phyloP scores from a whole-genome alignment of 2,797 vertebrate species.

The Myotis daubentonii region DNA sequence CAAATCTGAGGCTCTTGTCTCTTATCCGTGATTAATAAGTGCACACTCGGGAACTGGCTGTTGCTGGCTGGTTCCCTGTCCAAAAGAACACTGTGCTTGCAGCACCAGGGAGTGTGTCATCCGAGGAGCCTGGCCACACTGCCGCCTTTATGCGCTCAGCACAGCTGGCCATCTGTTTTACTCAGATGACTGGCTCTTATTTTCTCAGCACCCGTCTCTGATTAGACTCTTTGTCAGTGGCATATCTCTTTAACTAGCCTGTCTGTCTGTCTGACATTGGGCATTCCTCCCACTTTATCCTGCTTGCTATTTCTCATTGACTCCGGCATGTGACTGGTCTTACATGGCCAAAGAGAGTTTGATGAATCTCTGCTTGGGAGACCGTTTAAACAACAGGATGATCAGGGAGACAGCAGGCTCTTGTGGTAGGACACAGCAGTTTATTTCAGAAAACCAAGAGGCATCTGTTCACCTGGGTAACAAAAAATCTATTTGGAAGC shows the following conservation, averaged over 20 bases:
- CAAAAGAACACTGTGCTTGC: not conserved
- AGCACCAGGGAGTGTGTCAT: not conserved
- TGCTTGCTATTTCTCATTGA: not conserved
- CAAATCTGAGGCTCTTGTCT: not conserved
- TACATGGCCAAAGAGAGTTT: not conserved
- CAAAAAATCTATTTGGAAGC: not conserved
- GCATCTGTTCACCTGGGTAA: conserved; percentile 38
- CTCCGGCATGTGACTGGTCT: not conserved
- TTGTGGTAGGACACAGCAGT: not conserved
- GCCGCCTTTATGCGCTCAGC: not conserved
- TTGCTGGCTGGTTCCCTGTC: not conserved
- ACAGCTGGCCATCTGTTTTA: not conserved
- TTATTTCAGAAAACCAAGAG: conserved; percentile 55
- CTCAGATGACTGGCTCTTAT: not conserved
- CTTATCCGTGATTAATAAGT: not conserved
- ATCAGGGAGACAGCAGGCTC: not conserved
- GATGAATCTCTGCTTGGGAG: not conserved
- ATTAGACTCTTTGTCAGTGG: not conserved
- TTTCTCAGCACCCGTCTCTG: not conserved
- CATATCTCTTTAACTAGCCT: not conserved
- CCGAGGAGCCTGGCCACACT: not conserved
- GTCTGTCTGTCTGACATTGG: not conserved
- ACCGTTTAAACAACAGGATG: not conserved
- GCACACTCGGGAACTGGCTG: not conserved
- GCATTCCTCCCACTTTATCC: not conserved